Base-by-base conservation (phyloP, 2,888 invertebrate genomes). In the Diplazon laetatorius region DNA sequence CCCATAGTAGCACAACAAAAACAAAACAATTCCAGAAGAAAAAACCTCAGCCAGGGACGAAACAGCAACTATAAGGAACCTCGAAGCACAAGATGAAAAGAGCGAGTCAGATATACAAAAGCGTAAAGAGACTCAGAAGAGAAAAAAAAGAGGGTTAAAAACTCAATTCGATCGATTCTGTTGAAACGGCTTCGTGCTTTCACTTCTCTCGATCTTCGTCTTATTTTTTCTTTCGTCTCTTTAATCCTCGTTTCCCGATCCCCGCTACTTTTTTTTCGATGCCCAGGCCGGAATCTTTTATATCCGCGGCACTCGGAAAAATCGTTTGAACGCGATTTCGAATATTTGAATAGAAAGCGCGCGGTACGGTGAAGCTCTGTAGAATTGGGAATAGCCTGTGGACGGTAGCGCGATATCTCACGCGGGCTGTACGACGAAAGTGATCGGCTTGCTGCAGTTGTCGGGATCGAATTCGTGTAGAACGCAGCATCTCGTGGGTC, bases 261-360 rank as follows among this genome's bases (percentile, higher is more conserved):
- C 12, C 20, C 20, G 20, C 12, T 18, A 37, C 39, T 30, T 16
- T 55, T 42, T 48, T 35, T 44, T 46, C 63, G 44, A 63, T 39
- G 14, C 44, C 63, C 20, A 46, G 52, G 22, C 39, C 52, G 39
- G 50, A 20, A 39, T 52, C 39, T 39, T 52, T 66, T 39, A 65
- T 65, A 50, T 22, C 65, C 65, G 37, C n/a, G 22, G 37, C 22
- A 39, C 39, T 50, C 52, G 66, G 25, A 42, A 6, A 39, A 66
- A 66, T 42, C 66, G 39, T 66, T 66, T 52, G 39, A 42, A 66
- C 66, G 66, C 39, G 39, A 50, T 66, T 66, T 39, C 50, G 25
- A 22, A 39, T 66, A 66, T 52, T 25, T 22, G 66, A 66, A 66
- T 66, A 16, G 52, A 25, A 66, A 52, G 10, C n/a, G 10, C n/a